Evolutionary conservation across 64 coral and sea anemone genomes (phyloP).

Genomic region (Catalaphyllia jardinei): DNA sequence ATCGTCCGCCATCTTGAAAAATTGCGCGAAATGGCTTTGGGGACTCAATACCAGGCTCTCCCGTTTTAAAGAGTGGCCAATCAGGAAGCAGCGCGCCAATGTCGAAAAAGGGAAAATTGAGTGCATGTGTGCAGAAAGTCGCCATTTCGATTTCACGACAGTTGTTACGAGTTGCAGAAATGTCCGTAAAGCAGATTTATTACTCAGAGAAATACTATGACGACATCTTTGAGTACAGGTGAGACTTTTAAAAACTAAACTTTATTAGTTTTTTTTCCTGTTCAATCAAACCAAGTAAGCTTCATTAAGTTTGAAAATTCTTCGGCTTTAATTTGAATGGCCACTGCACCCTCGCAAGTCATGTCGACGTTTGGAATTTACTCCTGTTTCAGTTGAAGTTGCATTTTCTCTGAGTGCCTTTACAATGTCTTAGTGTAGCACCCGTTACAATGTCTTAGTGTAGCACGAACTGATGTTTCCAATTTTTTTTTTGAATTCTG

Average conservation of each 20-base stretch:
- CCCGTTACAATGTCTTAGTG: too few species aligned
- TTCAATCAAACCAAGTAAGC: too few species aligned
- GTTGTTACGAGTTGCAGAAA: not conserved
- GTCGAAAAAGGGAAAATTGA: not conserved
- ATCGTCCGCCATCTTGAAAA: constrained; percentile 37
- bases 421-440: too few species aligned
- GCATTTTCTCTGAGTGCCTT: too few species aligned
- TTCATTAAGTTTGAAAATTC: too few species aligned
- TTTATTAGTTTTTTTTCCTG: not conserved
- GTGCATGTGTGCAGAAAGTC: not conserved
- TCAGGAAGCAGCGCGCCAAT: constrained; percentile 37
- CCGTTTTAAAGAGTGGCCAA: not conserved
- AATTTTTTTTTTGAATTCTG: too few species aligned
- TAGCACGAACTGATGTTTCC: too few species aligned
- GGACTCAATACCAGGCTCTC: not conserved
- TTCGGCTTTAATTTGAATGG: too few species aligned
- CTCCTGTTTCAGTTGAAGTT: too few species aligned
- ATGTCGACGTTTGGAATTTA: too few species aligned
- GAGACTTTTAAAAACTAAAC: not conserved
- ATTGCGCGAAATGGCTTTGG: not conserved
- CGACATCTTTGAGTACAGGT: constrained; percentile 80
- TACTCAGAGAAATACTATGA: constrained; percentile 87
- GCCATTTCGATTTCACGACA: not conserved
- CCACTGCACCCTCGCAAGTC: too few species aligned
- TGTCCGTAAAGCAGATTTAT: constrained; percentile 73